A percentile compares a stretch with the other conserved stretches of the same genome.
Conservation (phyloP, 2,888 invertebrate genomes). For the Scaptomyza tumidula region DNA sequence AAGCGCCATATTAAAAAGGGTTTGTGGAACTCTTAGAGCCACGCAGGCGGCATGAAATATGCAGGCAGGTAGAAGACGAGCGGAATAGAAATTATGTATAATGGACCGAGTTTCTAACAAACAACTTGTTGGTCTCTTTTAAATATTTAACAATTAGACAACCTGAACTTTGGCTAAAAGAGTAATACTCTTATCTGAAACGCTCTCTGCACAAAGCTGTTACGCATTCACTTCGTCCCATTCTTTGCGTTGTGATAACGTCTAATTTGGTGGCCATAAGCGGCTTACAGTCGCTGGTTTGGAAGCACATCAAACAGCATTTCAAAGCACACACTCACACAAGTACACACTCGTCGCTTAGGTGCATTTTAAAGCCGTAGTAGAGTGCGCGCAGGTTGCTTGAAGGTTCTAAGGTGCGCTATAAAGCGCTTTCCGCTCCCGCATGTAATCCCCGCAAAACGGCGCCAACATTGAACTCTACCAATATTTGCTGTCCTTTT, state of each 20-base stretch:
- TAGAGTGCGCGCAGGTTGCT: slow-evolving; percentile 16
- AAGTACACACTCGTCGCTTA: slow-evolving; percentile 15
- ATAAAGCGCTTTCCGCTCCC: slow-evolving; percentile 51
- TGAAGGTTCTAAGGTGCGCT: slow-evolving; percentile 24
- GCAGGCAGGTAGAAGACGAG: slow-evolving; percentile 28
- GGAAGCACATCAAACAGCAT: slow-evolving; percentile 65
- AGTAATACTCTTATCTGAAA: slow-evolving; percentile 1
- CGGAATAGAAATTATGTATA: slow-evolving; percentile 49
- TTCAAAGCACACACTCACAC: slow-evolving; percentile 38
- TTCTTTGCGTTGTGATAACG: slow-evolving; percentile 45
- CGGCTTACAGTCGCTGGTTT: slow-evolving; percentile 58
- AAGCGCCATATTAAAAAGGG: slow-evolving; percentile 66
- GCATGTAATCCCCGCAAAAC: slow-evolving; percentile 53
- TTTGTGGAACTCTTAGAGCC: slow-evolving; percentile 26
- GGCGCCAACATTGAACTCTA: slow-evolving; percentile 22
- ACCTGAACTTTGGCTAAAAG: slow-evolving; percentile 13
- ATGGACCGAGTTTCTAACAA: slow-evolving; percentile 8
- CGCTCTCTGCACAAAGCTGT: not conserved
- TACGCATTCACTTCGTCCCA: slow-evolving; percentile 1
- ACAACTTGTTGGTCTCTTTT: not conserved
- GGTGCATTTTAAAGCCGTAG: slow-evolving; percentile 57
- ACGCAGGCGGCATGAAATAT: slow-evolving; percentile 51
- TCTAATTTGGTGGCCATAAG: slow-evolving; percentile 73
- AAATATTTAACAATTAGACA: not conserved
- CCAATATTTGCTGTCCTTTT: slow-evolving; percentile 50